Percentiles rank a stretch among this genome's conserved stretches.
These are phyloP conservation scores for Epiperipatus broadwayi DNA, from an alignment of 2,888 invertebrate genomes.

Conservation along the genomic window DNA sequence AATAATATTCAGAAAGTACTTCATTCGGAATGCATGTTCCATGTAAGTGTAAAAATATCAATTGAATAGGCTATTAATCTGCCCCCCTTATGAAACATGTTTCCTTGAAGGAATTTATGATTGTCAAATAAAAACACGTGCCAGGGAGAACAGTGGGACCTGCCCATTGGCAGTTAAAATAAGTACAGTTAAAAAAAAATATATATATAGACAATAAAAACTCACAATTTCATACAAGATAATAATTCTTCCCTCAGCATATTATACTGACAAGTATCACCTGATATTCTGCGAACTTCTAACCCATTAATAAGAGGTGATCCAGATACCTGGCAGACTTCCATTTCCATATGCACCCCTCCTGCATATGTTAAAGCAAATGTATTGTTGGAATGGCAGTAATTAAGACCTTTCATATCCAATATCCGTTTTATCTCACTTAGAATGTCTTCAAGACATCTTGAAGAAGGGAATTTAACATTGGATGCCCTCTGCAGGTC, in stretches of 20 bases:
- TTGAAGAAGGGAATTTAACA: slow-evolving; percentile 46
- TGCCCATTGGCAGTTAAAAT: too few relatives aligned
- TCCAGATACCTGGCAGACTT: slow-evolving; percentile 49
- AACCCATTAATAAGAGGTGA: slow-evolving; percentile 46
- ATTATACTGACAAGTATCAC: slow-evolving; percentile 67
- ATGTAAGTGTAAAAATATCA: too few relatives aligned
- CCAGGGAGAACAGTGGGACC: too few relatives aligned
- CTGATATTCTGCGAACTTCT: slow-evolving; percentile 65
- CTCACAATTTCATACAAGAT: slow-evolving; percentile 53
- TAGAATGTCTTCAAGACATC: slow-evolving; percentile 57
- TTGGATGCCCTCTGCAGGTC: slow-evolving; percentile 26
- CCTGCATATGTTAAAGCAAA: slow-evolving; percentile 54
- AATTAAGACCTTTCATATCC: too few relatives aligned
- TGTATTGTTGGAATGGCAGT: slow-evolving; percentile 25
- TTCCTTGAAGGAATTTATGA: too few relatives aligned
- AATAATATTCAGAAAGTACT: too few relatives aligned
- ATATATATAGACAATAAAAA: too few relatives aligned
- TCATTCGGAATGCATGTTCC: too few relatives aligned
- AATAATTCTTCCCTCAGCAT: slow-evolving; percentile 70
- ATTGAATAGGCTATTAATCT: too few relatives aligned
- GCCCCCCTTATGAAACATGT: too few relatives aligned
- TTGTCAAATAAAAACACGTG: too few relatives aligned
- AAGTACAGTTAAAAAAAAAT: too few relatives aligned
- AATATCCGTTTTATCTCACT: slow-evolving; percentile 55
- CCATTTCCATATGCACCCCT: slow-evolving; percentile 64